Conservation (phyloP, 1,140 invertebrate species). For the fruit fly (Drosophila melanogaster) region DNA sequence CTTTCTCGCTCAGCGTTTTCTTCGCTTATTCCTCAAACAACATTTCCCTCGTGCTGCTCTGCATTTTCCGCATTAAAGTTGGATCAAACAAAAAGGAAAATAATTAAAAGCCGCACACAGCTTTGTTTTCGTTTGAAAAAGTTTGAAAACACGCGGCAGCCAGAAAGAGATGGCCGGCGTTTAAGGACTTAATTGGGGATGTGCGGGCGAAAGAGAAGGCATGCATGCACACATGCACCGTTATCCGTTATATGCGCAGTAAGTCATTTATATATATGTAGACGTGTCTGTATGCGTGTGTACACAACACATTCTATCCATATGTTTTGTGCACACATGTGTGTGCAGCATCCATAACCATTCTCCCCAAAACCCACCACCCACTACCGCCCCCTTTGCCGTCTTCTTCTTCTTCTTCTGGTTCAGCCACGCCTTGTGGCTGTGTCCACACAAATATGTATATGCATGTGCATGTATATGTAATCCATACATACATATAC, state of each 20-base stretch:
- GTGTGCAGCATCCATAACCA: slow-evolving; percentile 6
- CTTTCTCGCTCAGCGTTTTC: background rate
- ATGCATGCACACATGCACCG: slow-evolving; percentile 41
- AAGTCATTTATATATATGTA: slow-evolving; percentile 18
- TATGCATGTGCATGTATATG: slow-evolving; percentile 34
- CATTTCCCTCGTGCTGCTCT: background rate
- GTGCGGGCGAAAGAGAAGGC: background rate
- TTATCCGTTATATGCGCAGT: slow-evolving; percentile 45
- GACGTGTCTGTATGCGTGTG: background rate
- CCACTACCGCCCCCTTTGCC: background rate
- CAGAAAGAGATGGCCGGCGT: slow-evolving; percentile 22
- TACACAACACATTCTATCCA: slow-evolving; percentile 11
- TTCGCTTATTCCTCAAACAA: background rate
- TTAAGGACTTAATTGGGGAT: background rate
- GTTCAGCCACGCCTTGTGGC: slow-evolving; percentile 54
- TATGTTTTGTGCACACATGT: slow-evolving; percentile 13
- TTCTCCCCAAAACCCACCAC: background rate
- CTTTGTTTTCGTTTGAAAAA: slow-evolving; percentile 39
- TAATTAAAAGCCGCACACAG: slow-evolving; percentile 66
- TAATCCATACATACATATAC: slow-evolving; percentile 16
- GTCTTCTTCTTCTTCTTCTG: slow-evolving; percentile 2
- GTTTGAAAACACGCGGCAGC: slow-evolving; percentile 34
- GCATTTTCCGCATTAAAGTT: slow-evolving; percentile 43
- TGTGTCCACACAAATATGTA: slow-evolving; percentile 20
- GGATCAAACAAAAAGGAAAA: slow-evolving; percentile 44